Evolutionary conservation across 2,888 invertebrate species (phyloP).

Genomic region (Melangyna quadrimaculata): DNA sequence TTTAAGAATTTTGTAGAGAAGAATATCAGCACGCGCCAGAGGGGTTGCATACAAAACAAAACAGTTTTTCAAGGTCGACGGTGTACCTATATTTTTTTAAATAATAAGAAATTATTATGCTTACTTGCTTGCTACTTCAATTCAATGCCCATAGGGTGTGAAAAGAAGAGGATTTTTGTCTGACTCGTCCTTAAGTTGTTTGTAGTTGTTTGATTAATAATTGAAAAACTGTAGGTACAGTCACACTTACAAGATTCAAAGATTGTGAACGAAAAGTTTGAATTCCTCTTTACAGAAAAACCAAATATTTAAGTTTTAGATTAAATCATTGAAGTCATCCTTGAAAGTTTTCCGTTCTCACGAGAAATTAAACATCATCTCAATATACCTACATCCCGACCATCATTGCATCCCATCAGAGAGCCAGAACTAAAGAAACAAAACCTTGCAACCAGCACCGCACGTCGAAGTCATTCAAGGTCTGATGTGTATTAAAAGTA

Average conservation of each 20-base stretch:
- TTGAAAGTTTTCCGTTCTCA: slow-evolving; percentile 63
- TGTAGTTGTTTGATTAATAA: too few species aligned
- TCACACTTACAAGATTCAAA: too few species aligned
- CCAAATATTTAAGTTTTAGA: slow-evolving; percentile 19
- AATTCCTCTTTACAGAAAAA: not conserved
- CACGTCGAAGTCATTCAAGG: slow-evolving; percentile 51
- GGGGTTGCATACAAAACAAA: not conserved
- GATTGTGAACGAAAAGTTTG: not conserved
- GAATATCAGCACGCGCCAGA: slow-evolving; percentile 51
- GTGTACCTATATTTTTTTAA: not conserved
- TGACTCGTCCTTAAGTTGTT: not conserved
- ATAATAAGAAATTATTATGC: slow-evolving; percentile 16
- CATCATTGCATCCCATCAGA: not conserved
- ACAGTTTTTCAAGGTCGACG: slow-evolving; percentile 34
- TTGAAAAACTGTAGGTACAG: not conserved
- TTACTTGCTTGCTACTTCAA: not conserved
- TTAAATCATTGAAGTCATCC: slow-evolving; percentile 56
- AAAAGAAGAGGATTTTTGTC: not conserved
- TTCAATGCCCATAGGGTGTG: not conserved
- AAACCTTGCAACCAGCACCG: slow-evolving; percentile 10
- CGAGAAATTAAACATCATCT: slow-evolving; percentile 36
- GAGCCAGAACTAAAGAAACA: not conserved
- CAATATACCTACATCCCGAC: too few species aligned
- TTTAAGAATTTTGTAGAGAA: slow-evolving; percentile 16
- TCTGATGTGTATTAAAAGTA: slow-evolving; percentile 42